phyloP scores from a whole-genome alignment of 2,113 vertebrate genomes.

The Lonchura striata region DNA sequence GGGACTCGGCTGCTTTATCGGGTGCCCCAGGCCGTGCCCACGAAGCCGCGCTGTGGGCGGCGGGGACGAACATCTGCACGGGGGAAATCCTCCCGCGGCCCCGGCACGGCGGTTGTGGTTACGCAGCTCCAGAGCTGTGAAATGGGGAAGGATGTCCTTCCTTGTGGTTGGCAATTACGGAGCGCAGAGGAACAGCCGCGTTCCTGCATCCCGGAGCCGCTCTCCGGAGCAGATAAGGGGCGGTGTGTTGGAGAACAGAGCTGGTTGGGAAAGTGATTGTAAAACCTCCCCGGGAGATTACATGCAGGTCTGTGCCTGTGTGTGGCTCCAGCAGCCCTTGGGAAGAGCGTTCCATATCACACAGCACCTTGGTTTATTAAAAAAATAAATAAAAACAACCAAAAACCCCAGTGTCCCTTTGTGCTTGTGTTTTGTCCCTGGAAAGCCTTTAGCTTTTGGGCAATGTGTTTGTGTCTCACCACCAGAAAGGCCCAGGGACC shows the following conservation, averaged over 20 bases:
- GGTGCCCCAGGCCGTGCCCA: background rate
- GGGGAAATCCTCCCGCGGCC: background rate
- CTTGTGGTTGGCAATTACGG: slow-evolving; percentile 26
- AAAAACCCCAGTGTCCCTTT: background rate
- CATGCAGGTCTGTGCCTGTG: accelerated
- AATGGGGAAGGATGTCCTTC: slow-evolving; percentile 66
- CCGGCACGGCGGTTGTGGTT: slow-evolving; percentile 51
- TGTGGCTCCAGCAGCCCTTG: background rate
- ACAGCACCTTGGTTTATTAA: slow-evolving; percentile 76
- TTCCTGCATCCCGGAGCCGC: background rate
- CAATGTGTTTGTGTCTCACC: background rate
- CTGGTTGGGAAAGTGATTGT: background rate
- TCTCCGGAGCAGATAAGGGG: background rate
- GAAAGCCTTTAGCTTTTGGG: background rate
- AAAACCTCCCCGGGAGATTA: background rate
- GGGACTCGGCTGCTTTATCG: background rate
- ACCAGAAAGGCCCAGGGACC: background rate
- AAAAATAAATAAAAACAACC: background rate
- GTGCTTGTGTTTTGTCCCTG: background rate
- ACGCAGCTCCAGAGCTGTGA: background rate
- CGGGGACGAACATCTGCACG: background rate
- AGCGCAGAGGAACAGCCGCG: slow-evolving; percentile 22
- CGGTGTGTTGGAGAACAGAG: background rate
- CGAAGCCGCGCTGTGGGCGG: background rate
- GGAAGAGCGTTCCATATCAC: slow-evolving; percentile 82